A percentile compares a stretch with the other conserved stretches of the same genome.
Conservation (phyloP, 2,113 vertebrate species). For the Lagopus muta region DNA sequence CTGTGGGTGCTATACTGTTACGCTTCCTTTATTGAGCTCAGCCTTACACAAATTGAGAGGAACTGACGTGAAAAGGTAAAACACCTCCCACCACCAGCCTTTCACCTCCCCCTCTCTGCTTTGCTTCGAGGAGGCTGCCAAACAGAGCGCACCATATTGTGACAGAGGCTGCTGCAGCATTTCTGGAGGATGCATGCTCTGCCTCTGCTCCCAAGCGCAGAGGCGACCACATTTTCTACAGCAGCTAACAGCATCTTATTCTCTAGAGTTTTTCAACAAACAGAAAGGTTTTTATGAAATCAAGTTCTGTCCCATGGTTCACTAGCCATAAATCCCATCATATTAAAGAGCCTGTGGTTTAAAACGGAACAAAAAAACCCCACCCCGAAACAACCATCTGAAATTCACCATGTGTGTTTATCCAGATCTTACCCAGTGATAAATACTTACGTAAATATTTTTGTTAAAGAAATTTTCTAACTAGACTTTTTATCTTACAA, state of each 20-base stretch:
- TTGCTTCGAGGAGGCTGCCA: background rate
- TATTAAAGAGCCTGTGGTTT: background rate
- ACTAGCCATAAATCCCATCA: background rate
- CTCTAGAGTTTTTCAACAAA: background rate
- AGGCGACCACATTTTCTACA: fast-evolving
- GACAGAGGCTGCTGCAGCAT: background rate
- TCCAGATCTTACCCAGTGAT: background rate
- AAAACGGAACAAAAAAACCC: background rate
- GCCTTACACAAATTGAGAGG: background rate
- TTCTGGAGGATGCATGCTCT: background rate
- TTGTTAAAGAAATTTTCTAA: background rate
- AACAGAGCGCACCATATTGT: background rate
- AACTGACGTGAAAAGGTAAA: background rate
- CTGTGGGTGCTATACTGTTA: background rate
- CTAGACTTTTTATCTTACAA: background rate
- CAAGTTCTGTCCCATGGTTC: background rate
- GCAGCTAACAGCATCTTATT: background rate
- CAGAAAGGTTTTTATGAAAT: background rate
- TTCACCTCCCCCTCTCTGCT: too few species aligned
- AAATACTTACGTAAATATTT: background rate
- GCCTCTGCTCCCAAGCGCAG: background rate
- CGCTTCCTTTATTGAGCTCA: background rate
- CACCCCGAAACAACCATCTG: background rate
- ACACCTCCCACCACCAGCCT: background rate
- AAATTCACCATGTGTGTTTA: background rate